phyloP scores from a whole-genome alignment of 2,113 vertebrate genomes.

The Centropus bengalensis region DNA sequence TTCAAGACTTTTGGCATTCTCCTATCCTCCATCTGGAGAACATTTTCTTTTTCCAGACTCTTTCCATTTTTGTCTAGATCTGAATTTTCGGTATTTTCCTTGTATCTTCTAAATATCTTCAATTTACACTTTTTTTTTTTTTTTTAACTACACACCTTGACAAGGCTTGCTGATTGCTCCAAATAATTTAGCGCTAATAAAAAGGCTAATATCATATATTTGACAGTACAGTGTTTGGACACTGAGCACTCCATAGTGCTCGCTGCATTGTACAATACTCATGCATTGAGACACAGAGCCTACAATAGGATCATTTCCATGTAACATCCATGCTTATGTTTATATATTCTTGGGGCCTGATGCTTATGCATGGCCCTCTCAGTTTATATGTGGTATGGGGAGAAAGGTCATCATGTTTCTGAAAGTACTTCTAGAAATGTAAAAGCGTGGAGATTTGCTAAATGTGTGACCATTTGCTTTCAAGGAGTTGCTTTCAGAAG shows the following conservation, averaged over 20 bases:
- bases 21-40: slow-evolving; percentile 55
- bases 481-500: background rate
- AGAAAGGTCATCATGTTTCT: background rate
- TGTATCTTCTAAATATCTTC: background rate
- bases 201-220: background rate
- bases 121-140: background rate
- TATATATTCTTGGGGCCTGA: background rate
- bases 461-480: background rate
- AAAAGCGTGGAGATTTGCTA: background rate
- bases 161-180: background rate
- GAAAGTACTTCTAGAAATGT: background rate
- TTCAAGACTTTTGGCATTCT: slow-evolving; percentile 57
- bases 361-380: background rate
- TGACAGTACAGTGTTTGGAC: background rate
- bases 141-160: background rate
- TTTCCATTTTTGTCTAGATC: slow-evolving; percentile 29
- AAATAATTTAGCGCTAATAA: background rate
- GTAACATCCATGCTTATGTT: background rate
- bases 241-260: background rate
- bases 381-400: background rate
- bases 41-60: slow-evolving; percentile 7
- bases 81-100: background rate
- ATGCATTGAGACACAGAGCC: background rate
- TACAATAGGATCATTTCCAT: background rate
- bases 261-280: background rate